Evolutionary conservation across 2,888 invertebrate species (phyloP).

Genomic region (Cantharis nigra): DNA sequence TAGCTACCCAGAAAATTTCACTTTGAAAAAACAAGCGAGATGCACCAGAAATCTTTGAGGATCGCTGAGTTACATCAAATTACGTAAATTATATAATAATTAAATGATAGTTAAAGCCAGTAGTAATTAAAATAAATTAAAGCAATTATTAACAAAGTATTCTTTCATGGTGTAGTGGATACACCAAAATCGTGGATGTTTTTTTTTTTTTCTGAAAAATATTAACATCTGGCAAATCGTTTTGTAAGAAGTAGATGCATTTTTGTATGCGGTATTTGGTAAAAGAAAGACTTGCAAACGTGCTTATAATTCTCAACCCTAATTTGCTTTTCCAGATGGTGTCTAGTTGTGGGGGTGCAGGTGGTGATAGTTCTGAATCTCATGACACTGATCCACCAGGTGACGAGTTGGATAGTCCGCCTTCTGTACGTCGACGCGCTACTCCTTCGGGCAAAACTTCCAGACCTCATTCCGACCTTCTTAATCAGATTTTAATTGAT

Average conservation of each 20-base stretch:
- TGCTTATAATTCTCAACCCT: slow-evolving; percentile 1
- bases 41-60: too few species aligned
- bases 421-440: slow-evolving; percentile 57
- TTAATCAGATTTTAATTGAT: slow-evolving; percentile 64
- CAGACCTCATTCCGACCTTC: slow-evolving; percentile 63
- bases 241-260: neutral
- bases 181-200: too few species aligned
- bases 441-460: slow-evolving; percentile 49
- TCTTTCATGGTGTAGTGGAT: too few species aligned
- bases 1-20: too few species aligned
- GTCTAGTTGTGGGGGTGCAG: slow-evolving; percentile 55
- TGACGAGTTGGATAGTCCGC: slow-evolving; percentile 61
- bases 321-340: slow-evolving; percentile 55
- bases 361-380: slow-evolving; percentile 63
- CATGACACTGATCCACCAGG: slow-evolving; percentile 58
- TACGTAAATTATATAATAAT: too few species aligned
- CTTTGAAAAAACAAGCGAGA: too few species aligned
- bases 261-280: neutral
- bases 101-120: too few species aligned
- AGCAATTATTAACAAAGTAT: neutral
- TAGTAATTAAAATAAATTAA: neutral
- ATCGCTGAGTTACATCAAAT: too few species aligned
- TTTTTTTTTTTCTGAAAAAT: neutral
- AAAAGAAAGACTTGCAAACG: neutral
- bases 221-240: neutral